Evolutionary conservation across 2,797 vertebrate genomes (phyloP), one percentile per base, ranked within the genome.

Genomic region (Carcharodon carcharias): DNA sequence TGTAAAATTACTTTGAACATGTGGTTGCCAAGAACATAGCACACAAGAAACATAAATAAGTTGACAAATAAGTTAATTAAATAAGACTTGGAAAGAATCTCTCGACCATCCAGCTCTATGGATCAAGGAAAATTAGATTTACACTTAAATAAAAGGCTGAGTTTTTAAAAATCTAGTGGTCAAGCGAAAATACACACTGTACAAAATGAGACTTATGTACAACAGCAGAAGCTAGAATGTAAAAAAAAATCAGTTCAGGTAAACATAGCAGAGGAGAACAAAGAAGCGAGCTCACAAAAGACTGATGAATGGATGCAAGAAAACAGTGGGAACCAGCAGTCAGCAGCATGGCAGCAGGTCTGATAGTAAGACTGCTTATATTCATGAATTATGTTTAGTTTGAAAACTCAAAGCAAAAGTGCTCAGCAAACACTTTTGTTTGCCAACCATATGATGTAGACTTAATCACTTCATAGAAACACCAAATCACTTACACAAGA

Each of bases 261-360:
- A 91, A n/a, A 35, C 58, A 91, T 35, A 54, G 45, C 85, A 63
- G 88, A 31, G 54, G 54, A 58, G 56, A 91, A 63, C 40, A 85
- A 85, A 85, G 82, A 85, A 85, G 82, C 8, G 54, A 91, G 56
- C n/a, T 91, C 56, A 91, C 88, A 91, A 91, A 61, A 85, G 82
- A 26, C 40, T 85, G 40, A 85, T 85, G 40, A 85, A 91, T 58
- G 56, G 31, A 58, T 63, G 56, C 35, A 35, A 26, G 50, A 91
- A 91, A 58, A 35, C 28, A 58, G 54, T 31, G 31, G 56, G 56
- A 61, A 61, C 14, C 21, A 12, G 45, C 45, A 85, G 82, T 85
- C 21, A 85, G 82, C 82, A 50, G 18, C 23, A 21, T 50, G 21
- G 31, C 35, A 91, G 56, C 35, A 89, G 11, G 87, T 35, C 56